These are phyloP conservation scores for Chionis minor DNA, from an alignment of 2,113 vertebrate species.

Conservation along the genomic window DNA sequence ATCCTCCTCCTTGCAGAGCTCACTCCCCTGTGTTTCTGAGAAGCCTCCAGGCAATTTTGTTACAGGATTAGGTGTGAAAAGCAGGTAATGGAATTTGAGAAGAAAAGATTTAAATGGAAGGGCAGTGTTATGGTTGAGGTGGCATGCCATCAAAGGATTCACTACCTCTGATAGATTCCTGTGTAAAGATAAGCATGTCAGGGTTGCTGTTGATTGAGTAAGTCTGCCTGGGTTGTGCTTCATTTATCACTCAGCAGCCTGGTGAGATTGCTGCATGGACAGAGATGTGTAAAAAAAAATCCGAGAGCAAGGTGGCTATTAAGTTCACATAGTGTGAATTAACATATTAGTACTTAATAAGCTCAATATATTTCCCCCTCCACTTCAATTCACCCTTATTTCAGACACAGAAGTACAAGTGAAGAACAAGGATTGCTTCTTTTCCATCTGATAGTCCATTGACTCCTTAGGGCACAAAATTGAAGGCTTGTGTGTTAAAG, in stretches of 20 bases:
- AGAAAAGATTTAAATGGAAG: background rate
- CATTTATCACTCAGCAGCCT: background rate
- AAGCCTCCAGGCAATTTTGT: background rate
- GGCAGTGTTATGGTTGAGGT: background rate
- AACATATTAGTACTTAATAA: background rate
- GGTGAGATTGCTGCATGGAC: background rate
- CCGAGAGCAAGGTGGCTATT: background rate
- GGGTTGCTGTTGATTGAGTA: background rate
- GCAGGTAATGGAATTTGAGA: background rate
- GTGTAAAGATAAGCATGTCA: background rate
- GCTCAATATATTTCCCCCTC: accelerated
- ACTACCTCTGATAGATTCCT: background rate
- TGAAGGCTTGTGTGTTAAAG: background rate
- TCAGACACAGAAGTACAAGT: background rate
- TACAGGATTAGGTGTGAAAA: background rate
- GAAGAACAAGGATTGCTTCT: background rate
- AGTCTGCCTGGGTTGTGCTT: background rate
- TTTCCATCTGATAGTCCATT: background rate
- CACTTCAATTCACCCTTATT: background rate
- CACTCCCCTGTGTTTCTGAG: background rate
- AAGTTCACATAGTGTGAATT: background rate
- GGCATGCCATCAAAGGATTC: background rate
- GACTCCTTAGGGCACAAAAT: background rate
- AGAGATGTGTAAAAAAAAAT: background rate
- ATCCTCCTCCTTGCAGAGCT: background rate